Base-by-base conservation (phyloP, 2,888 invertebrate species). In the Leptothorax acervorum region DNA sequence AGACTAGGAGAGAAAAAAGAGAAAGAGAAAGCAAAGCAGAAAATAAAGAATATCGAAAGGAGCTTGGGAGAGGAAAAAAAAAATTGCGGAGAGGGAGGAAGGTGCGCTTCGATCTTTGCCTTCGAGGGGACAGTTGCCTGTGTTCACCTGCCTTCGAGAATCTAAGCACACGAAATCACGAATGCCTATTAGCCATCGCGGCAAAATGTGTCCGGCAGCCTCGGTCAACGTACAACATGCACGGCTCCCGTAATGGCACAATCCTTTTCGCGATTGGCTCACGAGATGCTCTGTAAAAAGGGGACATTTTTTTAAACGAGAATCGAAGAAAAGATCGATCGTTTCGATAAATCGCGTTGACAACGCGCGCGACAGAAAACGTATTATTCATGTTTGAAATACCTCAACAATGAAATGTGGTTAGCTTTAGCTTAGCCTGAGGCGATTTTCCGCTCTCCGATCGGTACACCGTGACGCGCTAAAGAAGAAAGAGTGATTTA, bases 111-210 rank as follows among this genome's bases (percentile, higher is more conserved):
- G 87, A 90, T 90, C 90, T 92, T 87, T 92, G 92, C 92, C 93
- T 93, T 73, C 88, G 86, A 92, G 93, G 92, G 88, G 92, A 92
- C 92, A 93, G 91, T 92, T 92, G 92, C 65, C 84, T 73, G 87
- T 85, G 87, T 86, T 92, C 93, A 93, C 93, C 93, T 93, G 93
- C 92, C 90, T 83, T 90, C 85, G 84, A 90, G 87, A 89, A 92
- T 92, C 92, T 92, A 92, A 92, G 91, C 93, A 90, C 93, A 89
- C 92, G 91, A 92, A 92, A 92, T 92, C 93, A 92, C 93, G 92
- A 92, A 93, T 88, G 90, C 87, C 91, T 88, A 92, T 92, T 93
- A 92, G 73, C 74, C 81, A 66, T 51, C 45, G 71, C 76, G 78
- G 63, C 74, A 66, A 82, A 82, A 28, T 75, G 85, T 83, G 85